Evolutionary conservation across 2,113 vertebrate genomes (phyloP).

Genomic region (Gallinago undulata): DNA sequence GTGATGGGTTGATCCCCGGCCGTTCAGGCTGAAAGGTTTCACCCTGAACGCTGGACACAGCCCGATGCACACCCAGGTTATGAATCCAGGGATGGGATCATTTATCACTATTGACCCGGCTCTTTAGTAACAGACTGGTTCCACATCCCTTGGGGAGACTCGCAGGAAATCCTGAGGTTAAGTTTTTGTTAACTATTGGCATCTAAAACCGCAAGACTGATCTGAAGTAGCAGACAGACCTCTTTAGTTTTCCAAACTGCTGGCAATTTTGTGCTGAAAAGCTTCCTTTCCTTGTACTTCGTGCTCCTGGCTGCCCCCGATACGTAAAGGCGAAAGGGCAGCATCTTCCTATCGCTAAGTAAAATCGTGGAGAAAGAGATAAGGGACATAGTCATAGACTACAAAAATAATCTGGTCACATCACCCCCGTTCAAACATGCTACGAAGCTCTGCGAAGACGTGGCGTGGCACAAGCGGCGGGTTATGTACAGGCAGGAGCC

Average conservation of each 20-base stretch:
- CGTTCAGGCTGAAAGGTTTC: not conserved
- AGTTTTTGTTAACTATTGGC: not conserved
- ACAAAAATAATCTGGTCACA: conserved; percentile 45
- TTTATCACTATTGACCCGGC: not conserved
- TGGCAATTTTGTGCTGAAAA: conserved; percentile 27
- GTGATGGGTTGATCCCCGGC: accelerated
- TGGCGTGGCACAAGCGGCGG: not conserved
- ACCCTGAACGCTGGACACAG: not conserved
- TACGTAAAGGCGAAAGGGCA: not conserved
- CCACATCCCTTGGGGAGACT: not conserved
- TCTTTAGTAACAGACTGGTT: not conserved
- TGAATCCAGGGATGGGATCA: not conserved
- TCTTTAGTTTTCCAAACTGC: conserved; percentile 16
- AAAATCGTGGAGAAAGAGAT: conserved; percentile 5
- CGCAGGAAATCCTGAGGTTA: not conserved
- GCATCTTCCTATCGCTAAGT: not conserved
- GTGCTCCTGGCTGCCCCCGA: not conserved
- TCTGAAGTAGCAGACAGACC: not conserved
- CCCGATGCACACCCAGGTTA: not conserved
- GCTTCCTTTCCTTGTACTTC: conserved; percentile 23
- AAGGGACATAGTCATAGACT: conserved; percentile 46
- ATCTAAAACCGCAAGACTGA: not conserved
- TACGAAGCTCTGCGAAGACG: not conserved
- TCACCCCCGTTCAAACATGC: not conserved
- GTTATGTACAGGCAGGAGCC: conserved; percentile 18